A percentile compares a stretch with the other conserved stretches of the same genome.
Evolutionary conservation across 64 coral and sea anemone genomes (phyloP).

Genomic region (Actinia tenebrosa): DNA sequence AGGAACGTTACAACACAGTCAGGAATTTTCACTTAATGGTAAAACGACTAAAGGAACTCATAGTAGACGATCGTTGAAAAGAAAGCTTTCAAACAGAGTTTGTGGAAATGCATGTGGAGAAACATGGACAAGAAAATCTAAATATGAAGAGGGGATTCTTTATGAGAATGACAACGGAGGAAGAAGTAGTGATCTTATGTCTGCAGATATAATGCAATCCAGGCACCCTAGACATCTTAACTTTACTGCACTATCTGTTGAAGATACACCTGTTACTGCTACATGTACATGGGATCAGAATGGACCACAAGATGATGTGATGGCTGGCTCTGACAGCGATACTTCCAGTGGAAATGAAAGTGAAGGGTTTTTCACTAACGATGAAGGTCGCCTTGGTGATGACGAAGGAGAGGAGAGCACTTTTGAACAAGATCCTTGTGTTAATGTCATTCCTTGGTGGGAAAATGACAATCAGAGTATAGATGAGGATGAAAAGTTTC

Average conservation of each 20-base stretch:
- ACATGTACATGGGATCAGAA: background rate
- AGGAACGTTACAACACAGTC: conserved; percentile 7
- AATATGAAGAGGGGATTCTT: conserved; percentile 45
- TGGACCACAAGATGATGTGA: conserved; percentile 19
- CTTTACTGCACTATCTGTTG: background rate
- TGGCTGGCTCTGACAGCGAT: conserved; percentile 31
- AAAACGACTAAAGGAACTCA: background rate
- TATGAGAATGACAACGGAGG: conserved; percentile 38
- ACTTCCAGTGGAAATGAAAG: conserved; percentile 63
- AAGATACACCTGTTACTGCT: background rate
- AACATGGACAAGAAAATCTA: conserved; percentile 15
- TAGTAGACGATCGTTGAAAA: background rate
- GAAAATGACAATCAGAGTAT: conserved; percentile 40
- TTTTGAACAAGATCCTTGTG: conserved; percentile 69
- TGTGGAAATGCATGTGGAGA: conserved; percentile 10
- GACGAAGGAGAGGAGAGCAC: conserved; percentile 96
- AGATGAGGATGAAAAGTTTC: conserved; percentile 75
- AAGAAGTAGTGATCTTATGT: conserved; percentile 25
- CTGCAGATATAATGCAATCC: background rate
- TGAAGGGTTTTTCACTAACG: conserved; percentile 90
- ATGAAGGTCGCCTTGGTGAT: conserved; percentile 85
- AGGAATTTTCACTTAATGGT: background rate
- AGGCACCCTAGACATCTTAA: conserved; percentile 26
- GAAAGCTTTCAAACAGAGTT: conserved; percentile 13
- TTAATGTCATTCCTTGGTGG: conserved; percentile 78